phyloP scores from a whole-genome alignment of 1,140 invertebrate species.

The Hyles euphorbiae region DNA sequence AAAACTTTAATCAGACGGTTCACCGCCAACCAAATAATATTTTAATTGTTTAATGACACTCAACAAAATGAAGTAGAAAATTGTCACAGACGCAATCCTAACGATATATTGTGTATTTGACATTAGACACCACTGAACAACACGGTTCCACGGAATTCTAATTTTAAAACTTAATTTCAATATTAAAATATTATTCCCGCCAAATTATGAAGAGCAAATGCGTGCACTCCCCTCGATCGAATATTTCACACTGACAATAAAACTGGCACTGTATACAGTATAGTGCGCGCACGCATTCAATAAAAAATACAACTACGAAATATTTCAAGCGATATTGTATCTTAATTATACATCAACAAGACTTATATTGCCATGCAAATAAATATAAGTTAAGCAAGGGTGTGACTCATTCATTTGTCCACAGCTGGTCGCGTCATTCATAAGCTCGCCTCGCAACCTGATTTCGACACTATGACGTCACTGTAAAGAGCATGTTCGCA shows the following conservation, averaged over 20 bases:
- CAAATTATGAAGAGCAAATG: too few species aligned
- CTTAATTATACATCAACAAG: background rate
- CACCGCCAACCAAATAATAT: conserved; percentile 37
- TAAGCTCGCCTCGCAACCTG: conserved; percentile 20
- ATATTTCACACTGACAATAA: conserved; percentile 36
- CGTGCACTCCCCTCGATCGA: conserved; percentile 22
- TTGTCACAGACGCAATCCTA: conserved; percentile 42
- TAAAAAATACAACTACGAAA: conserved; percentile 13
- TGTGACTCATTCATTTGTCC: conserved; percentile 51
- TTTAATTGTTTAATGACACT: conserved; percentile 54
- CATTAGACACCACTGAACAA: conserved; percentile 22
- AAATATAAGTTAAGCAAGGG: conserved; percentile 29
- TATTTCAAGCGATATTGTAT: background rate
- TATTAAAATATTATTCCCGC: conserved; percentile 19
- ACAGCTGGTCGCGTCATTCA: conserved; percentile 61
- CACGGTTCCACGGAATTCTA: conserved; percentile 6
- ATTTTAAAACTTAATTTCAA: too few species aligned
- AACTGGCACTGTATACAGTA: conserved; percentile 23
- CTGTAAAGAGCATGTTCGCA: conserved; percentile 19
- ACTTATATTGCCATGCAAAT: conserved; percentile 1
- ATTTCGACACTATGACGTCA: conserved; percentile 23
- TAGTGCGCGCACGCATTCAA: conserved; percentile 54
- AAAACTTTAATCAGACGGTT: conserved; percentile 31
- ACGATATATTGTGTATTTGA: conserved; percentile 45
- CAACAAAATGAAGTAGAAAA: conserved; percentile 51